phyloP scores from a whole-genome alignment of 1,140 invertebrate genomes.

The Heliconius hewitsoni region DNA sequence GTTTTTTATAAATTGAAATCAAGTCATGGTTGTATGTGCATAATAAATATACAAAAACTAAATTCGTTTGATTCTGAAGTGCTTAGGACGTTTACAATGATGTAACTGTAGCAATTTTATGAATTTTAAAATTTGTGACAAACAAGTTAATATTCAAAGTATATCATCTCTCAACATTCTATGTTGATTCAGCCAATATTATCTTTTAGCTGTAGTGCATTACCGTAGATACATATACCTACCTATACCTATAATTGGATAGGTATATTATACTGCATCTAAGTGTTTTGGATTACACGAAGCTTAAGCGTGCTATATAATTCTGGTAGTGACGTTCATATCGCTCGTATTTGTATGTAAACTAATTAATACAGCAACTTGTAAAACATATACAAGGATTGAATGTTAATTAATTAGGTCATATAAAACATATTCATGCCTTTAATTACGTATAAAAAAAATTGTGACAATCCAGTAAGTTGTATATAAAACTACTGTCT shows the following conservation, averaged over 20 bases:
- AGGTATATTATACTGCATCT: constrained; percentile 41
- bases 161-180: constrained; percentile 20
- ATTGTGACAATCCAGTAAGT: background rate
- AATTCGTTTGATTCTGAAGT: background rate
- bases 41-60: too few species aligned
- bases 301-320: constrained; percentile 13
- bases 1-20: too few species aligned
- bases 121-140: background rate
- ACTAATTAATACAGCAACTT: constrained; percentile 13
- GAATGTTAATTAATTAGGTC: background rate
- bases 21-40: too few species aligned
- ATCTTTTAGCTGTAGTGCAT: constrained; percentile 9
- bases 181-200: constrained; percentile 63
- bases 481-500: too few species aligned
- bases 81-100: background rate
- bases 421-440: background rate
- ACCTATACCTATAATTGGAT: constrained; percentile 26
- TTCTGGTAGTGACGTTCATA: constrained; percentile 17
- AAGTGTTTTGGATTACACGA: constrained; percentile 21
- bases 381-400: constrained; percentile 12
- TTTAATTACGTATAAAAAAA: background rate
- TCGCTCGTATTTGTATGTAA: background rate
- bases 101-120: background rate
- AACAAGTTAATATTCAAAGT: constrained; percentile 10
- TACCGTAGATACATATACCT: constrained; percentile 30